Evolutionary conservation across 2,113 vertebrate species (phyloP).

Genomic region (Camelus dromedarius): DNA sequence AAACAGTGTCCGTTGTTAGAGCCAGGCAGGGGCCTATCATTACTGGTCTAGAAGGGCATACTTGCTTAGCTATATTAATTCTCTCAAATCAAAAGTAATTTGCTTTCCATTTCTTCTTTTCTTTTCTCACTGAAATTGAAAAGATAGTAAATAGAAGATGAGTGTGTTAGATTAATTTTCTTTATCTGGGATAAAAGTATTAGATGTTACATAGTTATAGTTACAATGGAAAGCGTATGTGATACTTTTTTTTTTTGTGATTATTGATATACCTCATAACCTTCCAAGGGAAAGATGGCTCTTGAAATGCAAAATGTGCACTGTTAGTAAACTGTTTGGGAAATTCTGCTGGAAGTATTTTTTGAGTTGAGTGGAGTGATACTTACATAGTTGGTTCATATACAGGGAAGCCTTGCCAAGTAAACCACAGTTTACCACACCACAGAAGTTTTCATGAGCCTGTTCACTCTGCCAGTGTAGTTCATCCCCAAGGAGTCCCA

Average conservation of each 20-base stretch:
- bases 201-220: background rate
- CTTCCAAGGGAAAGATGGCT: background rate
- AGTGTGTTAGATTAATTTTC: slow-evolving; percentile 22
- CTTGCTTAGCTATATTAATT: slow-evolving; percentile 55
- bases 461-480: background rate
- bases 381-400: background rate
- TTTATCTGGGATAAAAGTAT: slow-evolving; percentile 45
- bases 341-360: background rate
- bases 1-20: background rate
- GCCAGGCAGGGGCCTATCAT: slow-evolving; percentile 17
- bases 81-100: slow-evolving; percentile 48
- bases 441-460: background rate
- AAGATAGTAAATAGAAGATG: background rate
- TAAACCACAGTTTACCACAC: background rate
- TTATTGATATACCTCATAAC: background rate
- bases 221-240: background rate
- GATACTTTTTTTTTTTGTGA: background rate
- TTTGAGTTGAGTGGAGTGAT: background rate
- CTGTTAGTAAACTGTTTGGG: background rate
- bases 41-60: background rate
- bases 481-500: background rate
- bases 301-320: slow-evolving; percentile 27
- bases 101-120: background rate
- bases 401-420: background rate
- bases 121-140: slow-evolving; percentile 1